Evolutionary conservation across 1,140 invertebrate genomes (phyloP).

Genomic region (Ceratosolen fusciceps): DNA sequence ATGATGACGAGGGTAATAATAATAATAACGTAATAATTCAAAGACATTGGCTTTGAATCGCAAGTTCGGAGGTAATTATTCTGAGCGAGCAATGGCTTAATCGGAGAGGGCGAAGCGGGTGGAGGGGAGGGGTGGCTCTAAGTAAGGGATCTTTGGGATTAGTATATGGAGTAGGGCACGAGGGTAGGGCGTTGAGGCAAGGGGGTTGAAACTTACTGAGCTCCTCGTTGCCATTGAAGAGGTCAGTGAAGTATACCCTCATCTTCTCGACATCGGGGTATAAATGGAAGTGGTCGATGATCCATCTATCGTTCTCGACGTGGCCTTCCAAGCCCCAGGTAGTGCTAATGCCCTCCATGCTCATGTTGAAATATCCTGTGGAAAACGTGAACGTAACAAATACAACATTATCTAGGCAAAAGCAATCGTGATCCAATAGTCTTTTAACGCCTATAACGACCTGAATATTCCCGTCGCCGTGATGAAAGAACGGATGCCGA

Average conservation of each 20-base stretch:
- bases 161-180: too few species aligned
- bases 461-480: slow-evolving; percentile 35
- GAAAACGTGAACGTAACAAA: slow-evolving; percentile 8
- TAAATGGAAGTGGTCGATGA: slow-evolving; percentile 75
- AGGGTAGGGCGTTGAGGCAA: too few species aligned
- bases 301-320: slow-evolving; percentile 63
- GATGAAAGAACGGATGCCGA: background rate
- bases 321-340: slow-evolving; percentile 60
- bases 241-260: slow-evolving; percentile 71
- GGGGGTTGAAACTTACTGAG: slow-evolving; percentile 72
- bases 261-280: slow-evolving; percentile 75
- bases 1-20: too few species aligned
- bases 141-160: too few species aligned
- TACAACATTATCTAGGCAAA: slow-evolving; percentile 5
- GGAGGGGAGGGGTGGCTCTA: too few species aligned
- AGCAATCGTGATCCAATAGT: slow-evolving; percentile 34
- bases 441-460: slow-evolving; percentile 35
- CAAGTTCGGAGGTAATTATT: too few species aligned
- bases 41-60: too few species aligned
- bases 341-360: slow-evolving; percentile 59
- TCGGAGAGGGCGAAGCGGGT: too few species aligned
- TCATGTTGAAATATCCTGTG: slow-evolving; percentile 65
- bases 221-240: slow-evolving; percentile 74
- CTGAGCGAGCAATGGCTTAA: too few species aligned
- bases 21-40: too few species aligned